phyloP scores from a whole-genome alignment of 2,113 vertebrate species.

The Psilopogon haemacephalus region DNA sequence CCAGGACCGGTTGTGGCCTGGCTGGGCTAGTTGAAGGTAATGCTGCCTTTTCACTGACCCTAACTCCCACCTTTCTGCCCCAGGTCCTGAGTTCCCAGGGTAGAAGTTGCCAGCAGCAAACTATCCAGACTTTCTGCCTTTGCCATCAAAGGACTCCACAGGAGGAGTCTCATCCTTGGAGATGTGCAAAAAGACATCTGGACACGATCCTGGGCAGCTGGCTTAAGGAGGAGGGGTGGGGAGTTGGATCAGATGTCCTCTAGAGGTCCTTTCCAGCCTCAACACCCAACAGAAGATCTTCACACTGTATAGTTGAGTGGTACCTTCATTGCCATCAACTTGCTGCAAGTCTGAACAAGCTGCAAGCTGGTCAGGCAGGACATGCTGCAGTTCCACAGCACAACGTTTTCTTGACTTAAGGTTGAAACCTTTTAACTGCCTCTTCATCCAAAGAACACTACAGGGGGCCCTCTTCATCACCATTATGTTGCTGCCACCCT shows the following conservation, averaged over 20 bases:
- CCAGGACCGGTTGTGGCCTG: rapidly evolving
- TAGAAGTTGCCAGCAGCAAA: conserved; percentile 2
- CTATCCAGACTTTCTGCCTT: background rate
- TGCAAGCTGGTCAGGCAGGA: background rate
- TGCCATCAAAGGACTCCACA: background rate
- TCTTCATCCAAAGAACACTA: background rate
- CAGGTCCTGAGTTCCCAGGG: background rate
- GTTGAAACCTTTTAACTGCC: background rate
- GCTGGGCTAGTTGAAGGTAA: background rate
- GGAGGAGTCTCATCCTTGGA: background rate
- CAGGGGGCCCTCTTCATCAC: conserved; percentile 13
- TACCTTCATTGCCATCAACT: background rate
- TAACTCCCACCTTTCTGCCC: background rate
- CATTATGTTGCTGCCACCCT: conserved; percentile 38
- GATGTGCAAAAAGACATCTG: background rate
- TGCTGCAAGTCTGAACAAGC: background rate
- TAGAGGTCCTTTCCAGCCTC: background rate
- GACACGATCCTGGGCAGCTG: rapidly evolving
- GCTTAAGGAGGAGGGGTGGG: background rate
- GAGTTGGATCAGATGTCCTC: background rate
- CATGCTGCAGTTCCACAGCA: background rate
- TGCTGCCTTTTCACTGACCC: background rate
- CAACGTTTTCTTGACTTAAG: background rate
- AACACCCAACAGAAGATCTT: background rate
- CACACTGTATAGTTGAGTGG: background rate